Conservation (phyloP, 2,888 invertebrate species). For the Exephanes ischioxanthus region DNA sequence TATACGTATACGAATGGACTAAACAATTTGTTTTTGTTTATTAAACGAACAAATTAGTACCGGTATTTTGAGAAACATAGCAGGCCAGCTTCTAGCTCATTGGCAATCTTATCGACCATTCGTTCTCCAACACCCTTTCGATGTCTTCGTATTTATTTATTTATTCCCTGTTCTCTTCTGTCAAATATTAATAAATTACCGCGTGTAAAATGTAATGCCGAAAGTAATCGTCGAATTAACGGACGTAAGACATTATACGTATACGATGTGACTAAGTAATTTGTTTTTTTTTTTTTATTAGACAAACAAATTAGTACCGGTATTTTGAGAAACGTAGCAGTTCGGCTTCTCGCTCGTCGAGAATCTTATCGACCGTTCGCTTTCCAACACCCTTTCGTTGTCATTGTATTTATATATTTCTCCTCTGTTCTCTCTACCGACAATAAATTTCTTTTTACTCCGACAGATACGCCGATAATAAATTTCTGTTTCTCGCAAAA, state of each 20-base stretch:
- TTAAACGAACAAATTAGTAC: conserved; percentile 8
- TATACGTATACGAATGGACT: too few relatives aligned
- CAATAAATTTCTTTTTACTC: neutral
- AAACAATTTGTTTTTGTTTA: neutral
- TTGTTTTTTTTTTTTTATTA: neutral
- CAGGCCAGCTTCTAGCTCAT: conserved; percentile 12
- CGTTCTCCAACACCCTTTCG: neutral
- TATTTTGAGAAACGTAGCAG: neutral
- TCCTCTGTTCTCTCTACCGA: neutral
- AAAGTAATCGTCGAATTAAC: neutral
- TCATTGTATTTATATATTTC: neutral
- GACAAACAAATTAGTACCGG: conserved; percentile 9
- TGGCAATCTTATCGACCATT: conserved; percentile 22
- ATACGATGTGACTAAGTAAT: neutral
- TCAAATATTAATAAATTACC: neutral
- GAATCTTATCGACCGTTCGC: conserved; percentile 22
- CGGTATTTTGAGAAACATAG: conserved; percentile 3
- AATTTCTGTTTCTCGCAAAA: neutral
- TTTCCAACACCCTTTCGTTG: neutral
- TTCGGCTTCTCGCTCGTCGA: conserved; percentile 20
- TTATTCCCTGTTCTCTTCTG: neutral
- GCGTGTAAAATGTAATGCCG: neutral
- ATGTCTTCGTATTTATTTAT: neutral
- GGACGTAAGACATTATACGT: neutral
- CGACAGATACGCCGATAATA: neutral